Conservation (phyloP, 2,797 vertebrate genomes). For the Trachurus trachurus region DNA sequence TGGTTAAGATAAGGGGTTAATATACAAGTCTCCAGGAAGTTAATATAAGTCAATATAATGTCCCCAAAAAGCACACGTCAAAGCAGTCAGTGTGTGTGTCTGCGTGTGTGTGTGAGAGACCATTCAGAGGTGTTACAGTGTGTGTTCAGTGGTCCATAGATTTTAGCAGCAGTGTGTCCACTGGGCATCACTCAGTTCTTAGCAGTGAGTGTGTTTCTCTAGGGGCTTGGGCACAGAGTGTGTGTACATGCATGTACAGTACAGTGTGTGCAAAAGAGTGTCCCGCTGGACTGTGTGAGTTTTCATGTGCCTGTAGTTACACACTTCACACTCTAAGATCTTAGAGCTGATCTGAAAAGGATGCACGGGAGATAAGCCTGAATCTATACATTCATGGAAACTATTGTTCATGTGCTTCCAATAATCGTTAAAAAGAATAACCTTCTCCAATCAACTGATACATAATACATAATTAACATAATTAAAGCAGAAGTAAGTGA, state of each 20-base stretch:
- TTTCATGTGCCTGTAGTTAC: not conserved
- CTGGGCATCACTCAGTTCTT: constrained; percentile 30
- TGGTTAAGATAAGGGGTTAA: no score
- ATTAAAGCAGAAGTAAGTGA: no score
- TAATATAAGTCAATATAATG: no score
- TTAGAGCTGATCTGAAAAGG: not conserved
- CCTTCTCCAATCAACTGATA: no score
- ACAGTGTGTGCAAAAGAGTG: not conserved
- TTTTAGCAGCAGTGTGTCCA: constrained; percentile 63
- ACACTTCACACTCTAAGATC: not conserved
- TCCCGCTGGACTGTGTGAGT: not conserved
- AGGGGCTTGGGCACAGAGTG: constrained; percentile 48
- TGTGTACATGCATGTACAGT: constrained; percentile 55
- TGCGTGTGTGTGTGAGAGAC: not conserved
- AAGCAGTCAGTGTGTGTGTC: not conserved
- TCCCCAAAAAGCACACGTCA: no score
- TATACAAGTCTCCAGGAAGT: no score
- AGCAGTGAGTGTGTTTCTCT: constrained; percentile 52
- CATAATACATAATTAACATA: no score
- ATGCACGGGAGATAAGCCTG: not conserved
- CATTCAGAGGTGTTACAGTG: constrained; percentile 51
- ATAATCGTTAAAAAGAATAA: no score
- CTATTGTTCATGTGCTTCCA: no score
- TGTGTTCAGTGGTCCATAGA: constrained; percentile 46
- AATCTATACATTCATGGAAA: no score